A percentile compares a stretch with the other conserved stretches of the same genome.
phyloP scores from a whole-genome alignment of 2,113 vertebrate species.

The Psophia crepitans region DNA sequence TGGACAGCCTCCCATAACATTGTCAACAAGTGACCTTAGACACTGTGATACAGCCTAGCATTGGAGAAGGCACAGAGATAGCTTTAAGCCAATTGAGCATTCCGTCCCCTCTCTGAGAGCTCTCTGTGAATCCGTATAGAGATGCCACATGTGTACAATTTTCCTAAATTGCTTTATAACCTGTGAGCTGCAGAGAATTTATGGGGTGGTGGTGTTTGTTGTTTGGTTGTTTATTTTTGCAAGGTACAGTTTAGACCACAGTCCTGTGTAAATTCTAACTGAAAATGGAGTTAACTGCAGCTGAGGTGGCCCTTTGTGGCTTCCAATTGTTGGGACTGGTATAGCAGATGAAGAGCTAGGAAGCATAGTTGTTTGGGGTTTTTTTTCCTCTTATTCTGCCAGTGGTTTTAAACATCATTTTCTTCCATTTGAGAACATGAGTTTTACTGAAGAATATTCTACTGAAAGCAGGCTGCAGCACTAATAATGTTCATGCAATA shows the following conservation, averaged over 20 bases:
- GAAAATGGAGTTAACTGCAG: not conserved
- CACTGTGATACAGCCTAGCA: not conserved
- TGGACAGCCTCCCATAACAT: not conserved
- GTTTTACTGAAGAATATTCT: not conserved
- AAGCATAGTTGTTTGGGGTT: not conserved
- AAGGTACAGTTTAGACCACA: not conserved
- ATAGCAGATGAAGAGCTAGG: not conserved
- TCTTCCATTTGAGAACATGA: not conserved
- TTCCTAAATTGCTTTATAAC: not conserved
- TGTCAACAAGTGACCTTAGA: not conserved
- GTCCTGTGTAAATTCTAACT: not conserved
- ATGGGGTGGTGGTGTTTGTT: not conserved
- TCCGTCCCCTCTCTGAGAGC: not conserved
- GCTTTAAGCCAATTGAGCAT: not conserved
- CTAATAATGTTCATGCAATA: not conserved
- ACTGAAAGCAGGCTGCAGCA: not conserved
- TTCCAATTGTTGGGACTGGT: not conserved
- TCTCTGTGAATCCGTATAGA: not conserved
- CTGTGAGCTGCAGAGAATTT: not conserved
- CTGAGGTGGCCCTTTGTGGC: not conserved
- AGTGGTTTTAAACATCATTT: not conserved
- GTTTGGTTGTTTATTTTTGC: not conserved
- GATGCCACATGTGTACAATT: not conserved
- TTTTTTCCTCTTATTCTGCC: not conserved
- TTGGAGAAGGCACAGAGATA: not conserved